phyloP scores from a whole-genome alignment of 2,797 vertebrate species.

The Pelodytes ibericus region DNA sequence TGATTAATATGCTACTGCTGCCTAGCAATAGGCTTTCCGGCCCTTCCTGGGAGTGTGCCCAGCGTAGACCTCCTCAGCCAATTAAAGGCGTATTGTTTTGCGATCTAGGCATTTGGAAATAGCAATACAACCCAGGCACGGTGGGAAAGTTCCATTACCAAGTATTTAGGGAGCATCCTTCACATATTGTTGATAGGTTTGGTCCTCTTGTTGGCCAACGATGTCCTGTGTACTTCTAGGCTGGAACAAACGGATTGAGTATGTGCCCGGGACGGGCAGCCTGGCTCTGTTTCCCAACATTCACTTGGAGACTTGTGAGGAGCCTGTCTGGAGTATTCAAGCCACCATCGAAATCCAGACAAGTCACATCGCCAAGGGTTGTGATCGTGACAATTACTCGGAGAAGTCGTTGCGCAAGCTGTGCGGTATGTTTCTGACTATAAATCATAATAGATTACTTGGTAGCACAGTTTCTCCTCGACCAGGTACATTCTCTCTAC shows the following conservation, averaged over 20 bases:
- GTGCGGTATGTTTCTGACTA: slow-evolving; percentile 79
- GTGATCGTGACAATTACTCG: slow-evolving; percentile 96
- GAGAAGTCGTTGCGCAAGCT: slow-evolving; percentile 93
- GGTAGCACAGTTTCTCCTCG: too few species aligned
- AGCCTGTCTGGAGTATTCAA: slow-evolving; percentile 96
- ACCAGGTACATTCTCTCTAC: too few species aligned
- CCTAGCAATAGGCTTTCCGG: too few species aligned
- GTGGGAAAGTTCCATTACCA: too few species aligned
- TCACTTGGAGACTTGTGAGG: slow-evolving; percentile 94
- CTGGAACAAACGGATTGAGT: slow-evolving; percentile 96
- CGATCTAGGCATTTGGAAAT: too few species aligned
- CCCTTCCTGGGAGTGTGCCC: too few species aligned
- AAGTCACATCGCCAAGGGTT: slow-evolving; percentile 96
- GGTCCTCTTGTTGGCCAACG: neutral
- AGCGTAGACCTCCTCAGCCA: too few species aligned
- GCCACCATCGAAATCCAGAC: slow-evolving; percentile 97
- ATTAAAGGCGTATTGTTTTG: too few species aligned
- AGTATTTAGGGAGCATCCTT: too few species aligned
- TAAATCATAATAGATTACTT: neutral
- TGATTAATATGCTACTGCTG: too few species aligned
- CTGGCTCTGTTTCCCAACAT: slow-evolving; percentile 91
- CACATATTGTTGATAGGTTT: neutral
- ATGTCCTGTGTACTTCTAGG: slow-evolving; percentile 68
- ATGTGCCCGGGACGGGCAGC: slow-evolving; percentile 89
- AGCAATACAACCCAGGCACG: too few species aligned